Conservation (phyloP, 2,797 vertebrate species). For the Phalanger gymnotis region DNA sequence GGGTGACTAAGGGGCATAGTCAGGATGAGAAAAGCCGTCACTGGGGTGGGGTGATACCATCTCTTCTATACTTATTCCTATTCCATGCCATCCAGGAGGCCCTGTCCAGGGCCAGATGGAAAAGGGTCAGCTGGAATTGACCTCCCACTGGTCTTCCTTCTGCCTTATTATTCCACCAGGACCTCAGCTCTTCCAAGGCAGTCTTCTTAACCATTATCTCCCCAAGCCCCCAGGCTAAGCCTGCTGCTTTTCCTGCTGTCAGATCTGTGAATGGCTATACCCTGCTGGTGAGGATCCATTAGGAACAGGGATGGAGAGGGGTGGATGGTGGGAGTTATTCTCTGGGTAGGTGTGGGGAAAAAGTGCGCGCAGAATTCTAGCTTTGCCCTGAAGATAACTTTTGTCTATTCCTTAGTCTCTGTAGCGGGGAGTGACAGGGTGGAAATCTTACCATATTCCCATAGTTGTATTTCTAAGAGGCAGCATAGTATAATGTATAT, state of each 20-base stretch:
- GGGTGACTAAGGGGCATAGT: neutral
- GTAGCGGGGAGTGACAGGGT: neutral
- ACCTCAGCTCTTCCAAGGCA: slow-evolving; percentile 83
- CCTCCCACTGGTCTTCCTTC: slow-evolving; percentile 85
- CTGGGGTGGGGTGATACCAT: neutral
- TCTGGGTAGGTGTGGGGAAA: neutral
- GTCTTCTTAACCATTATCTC: slow-evolving; percentile 85
- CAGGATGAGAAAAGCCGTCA: neutral
- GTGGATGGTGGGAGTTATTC: neutral
- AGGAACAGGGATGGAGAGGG: neutral
- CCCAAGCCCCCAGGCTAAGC: slow-evolving; percentile 88
- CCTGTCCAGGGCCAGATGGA: slow-evolving; percentile 86
- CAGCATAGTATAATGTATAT: neutral
- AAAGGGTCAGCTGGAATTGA: slow-evolving; percentile 86
- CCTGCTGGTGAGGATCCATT: neutral
- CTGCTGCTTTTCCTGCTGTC: slow-evolving; percentile 87
- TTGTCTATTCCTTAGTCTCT: neutral
- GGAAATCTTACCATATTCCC: neutral
- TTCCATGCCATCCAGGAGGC: slow-evolving; percentile 82
- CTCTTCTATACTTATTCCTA: neutral
- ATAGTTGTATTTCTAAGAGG: neutral
- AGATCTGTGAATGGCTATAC: slow-evolving; percentile 85
- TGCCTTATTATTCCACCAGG: slow-evolving; percentile 85
- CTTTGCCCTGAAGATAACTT: neutral
- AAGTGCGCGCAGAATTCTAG: neutral